Percentiles rank a stretch among this genome's conserved stretches.
Conservation (phyloP, 2,113 vertebrate genomes). For the Colius striatus region DNA sequence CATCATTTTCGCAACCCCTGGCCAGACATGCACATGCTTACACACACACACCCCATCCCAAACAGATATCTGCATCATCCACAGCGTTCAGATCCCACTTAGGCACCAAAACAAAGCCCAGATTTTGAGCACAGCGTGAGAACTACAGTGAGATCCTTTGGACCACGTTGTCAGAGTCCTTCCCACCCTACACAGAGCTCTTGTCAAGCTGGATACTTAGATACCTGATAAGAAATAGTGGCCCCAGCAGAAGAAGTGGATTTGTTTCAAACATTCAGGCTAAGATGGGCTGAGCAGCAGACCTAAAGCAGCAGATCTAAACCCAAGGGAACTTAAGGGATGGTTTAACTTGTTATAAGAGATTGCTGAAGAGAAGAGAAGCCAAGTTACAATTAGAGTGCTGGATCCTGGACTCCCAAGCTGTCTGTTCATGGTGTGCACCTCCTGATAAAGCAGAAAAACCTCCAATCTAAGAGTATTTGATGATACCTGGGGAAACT, state of each 20-base stretch:
- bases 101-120: not conserved
- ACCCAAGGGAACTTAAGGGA: not conserved
- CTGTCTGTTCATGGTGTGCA: not conserved
- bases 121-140: not conserved
- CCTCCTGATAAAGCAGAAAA: not conserved
- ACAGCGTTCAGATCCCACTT: not conserved
- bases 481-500: not conserved
- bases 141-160: not conserved
- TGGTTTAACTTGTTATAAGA: not conserved
- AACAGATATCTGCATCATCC: fast-evolving
- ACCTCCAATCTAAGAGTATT: not conserved
- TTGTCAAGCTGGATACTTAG: not conserved
- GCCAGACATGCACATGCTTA: not conserved
- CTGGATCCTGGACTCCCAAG: not conserved
- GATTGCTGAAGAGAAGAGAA: not conserved
- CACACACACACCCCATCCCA: not conserved
- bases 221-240: not conserved
- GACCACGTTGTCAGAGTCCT: not conserved
- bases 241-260: not conserved
- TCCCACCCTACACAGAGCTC: not conserved
- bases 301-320: not conserved
- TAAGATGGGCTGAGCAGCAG: not conserved
- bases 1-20: not conserved
- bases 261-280: not conserved
- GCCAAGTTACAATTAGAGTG: not conserved